Percentiles rank a stretch among this genome's conserved stretches.
Conservation (phyloP, 2,888 invertebrate genomes). For the Drosophila paramelanica region DNA sequence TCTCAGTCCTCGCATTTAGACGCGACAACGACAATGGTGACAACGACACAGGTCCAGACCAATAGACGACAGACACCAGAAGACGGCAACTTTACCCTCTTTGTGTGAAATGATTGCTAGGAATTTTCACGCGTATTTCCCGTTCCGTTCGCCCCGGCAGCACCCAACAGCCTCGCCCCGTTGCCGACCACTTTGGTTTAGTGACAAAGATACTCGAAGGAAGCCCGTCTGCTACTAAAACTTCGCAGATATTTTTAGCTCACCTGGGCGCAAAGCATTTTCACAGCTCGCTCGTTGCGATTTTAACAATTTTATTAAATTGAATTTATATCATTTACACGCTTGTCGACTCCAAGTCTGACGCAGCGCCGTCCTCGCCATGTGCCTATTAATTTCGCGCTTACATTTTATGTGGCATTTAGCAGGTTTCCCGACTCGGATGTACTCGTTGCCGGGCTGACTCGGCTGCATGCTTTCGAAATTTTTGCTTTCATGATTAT, state of each 20-base stretch:
- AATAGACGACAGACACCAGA: constrained; percentile 36
- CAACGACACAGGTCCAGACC: constrained; percentile 19
- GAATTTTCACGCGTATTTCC: constrained; percentile 82
- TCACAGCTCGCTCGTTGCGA: constrained; percentile 79
- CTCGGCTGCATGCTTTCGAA: constrained; percentile 56
- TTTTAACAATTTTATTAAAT: constrained; percentile 85
- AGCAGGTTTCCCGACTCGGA: constrained; percentile 39
- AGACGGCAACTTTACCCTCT: constrained; percentile 58
- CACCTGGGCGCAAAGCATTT: constrained; percentile 80
- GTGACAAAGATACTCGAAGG: constrained; percentile 4
- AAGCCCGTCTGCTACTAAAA: constrained; percentile 48
- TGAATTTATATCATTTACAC: constrained; percentile 84
- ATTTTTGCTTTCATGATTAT: constrained; percentile 83
- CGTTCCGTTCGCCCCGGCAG: constrained; percentile 34
- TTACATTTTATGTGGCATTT: constrained; percentile 78
- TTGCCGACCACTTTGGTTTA: neutral
- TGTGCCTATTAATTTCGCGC: constrained; percentile 72
- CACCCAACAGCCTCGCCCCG: neutral
- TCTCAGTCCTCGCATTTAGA: constrained; percentile 3
- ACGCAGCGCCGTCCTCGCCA: constrained; percentile 36
- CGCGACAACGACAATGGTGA: constrained; percentile 32
- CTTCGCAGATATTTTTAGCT: constrained; percentile 76
- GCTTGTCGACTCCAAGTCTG: constrained; percentile 78
- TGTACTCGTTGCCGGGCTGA: constrained; percentile 34
- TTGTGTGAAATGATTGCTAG: constrained; percentile 80